A percentile compares a stretch with the other conserved stretches of the same genome.
Evolutionary conservation across 2,888 invertebrate species (phyloP).

Genomic region (Melanotus villosus): DNA sequence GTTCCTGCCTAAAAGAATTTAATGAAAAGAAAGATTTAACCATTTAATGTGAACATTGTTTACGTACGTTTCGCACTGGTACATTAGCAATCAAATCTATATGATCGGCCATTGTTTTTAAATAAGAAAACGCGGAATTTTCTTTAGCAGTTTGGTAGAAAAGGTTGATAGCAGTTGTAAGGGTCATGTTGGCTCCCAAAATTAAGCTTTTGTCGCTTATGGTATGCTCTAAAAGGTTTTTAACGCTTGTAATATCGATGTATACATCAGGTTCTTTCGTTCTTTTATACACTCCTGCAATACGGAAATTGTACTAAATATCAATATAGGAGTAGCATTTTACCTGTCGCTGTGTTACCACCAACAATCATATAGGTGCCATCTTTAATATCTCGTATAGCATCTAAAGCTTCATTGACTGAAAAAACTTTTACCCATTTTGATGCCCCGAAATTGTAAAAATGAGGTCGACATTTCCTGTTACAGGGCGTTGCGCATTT

Average conservation of each 20-base stretch:
- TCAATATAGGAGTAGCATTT: no score
- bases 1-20: no score
- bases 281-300: constrained; percentile 68
- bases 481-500: constrained; percentile 66
- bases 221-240: constrained; percentile 69
- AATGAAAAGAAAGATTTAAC: no score
- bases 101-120: constrained; percentile 74
- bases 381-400: no score
- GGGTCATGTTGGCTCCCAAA: constrained; percentile 78
- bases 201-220: constrained; percentile 68
- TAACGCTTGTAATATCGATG: no score
- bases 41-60: no score
- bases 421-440: constrained; percentile 74
- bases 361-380: no score
- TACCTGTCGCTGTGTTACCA: no score
- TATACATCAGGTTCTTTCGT: constrained; percentile 66
- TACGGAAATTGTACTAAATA: no score
- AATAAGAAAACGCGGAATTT: constrained; percentile 73
- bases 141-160: constrained; percentile 65
- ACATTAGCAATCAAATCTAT: constrained; percentile 79
- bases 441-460: constrained; percentile 62
- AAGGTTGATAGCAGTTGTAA: constrained; percentile 70
- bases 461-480: constrained; percentile 59
- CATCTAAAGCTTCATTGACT: constrained; percentile 72
- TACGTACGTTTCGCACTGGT: constrained; percentile 61